These are phyloP conservation scores for Actinemys pallida DNA, from an alignment of 2,113 vertebrate species.

Conservation along the genomic window DNA sequence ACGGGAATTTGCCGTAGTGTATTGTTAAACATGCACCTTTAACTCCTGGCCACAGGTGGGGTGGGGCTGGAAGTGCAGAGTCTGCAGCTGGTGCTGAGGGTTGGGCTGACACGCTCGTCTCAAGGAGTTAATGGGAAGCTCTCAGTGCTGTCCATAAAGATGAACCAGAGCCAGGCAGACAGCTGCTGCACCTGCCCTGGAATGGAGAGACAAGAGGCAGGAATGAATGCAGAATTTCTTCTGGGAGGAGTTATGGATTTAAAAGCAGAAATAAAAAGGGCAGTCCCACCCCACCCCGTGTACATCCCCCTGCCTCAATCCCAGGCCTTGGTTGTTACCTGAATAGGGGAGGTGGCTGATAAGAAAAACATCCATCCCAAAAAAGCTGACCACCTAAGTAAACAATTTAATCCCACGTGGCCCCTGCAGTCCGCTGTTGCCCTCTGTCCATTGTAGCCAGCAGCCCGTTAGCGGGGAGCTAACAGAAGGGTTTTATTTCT, in stretches of 20 bases:
- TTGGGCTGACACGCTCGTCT: neutral
- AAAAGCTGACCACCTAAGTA: neutral
- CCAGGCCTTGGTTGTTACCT: neutral
- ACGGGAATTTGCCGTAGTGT: neutral
- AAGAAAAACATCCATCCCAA: neutral
- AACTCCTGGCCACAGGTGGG: neutral
- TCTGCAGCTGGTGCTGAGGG: neutral
- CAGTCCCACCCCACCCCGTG: neutral
- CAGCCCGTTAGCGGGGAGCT: neutral
- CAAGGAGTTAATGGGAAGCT: neutral
- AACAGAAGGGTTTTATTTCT: conserved; percentile 33
- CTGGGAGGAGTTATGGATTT: neutral
- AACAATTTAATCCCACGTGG: neutral
- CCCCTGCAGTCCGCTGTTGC: neutral
- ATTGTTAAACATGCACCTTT: neutral
- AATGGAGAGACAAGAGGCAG: conserved; percentile 32
- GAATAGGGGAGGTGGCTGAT: neutral
- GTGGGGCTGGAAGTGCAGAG: too few relatives aligned
- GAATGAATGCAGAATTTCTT: conserved; percentile 10
- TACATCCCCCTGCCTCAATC: neutral
- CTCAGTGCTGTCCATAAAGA: neutral
- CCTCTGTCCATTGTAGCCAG: neutral
- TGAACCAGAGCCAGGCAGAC: neutral
- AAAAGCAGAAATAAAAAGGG: neutral
- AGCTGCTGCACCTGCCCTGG: conserved; percentile 41